Percentiles rank a stretch among this genome's conserved stretches.
These are phyloP conservation scores for Napeogenes sylphis DNA, from an alignment of 2,888 invertebrate species.

Conservation along the genomic window DNA sequence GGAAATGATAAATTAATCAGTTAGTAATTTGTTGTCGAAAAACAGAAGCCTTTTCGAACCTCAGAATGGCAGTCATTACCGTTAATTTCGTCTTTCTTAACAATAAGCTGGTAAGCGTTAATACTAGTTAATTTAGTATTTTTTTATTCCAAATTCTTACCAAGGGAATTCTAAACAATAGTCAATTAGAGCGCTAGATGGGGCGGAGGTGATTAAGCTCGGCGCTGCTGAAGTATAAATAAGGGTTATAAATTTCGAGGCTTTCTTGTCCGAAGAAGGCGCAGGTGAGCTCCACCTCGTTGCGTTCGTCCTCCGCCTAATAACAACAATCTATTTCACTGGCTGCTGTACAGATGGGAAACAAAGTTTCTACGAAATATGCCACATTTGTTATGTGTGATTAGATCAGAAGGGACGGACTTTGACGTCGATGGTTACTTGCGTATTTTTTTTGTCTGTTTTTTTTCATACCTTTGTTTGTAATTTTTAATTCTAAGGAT, in stretches of 20 bases:
- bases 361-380: neutral
- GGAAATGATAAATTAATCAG: slow-evolving; percentile 31
- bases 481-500: too few relatives aligned
- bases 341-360: slow-evolving; percentile 6
- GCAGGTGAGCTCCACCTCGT: slow-evolving; percentile 18
- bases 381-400: neutral
- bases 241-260: slow-evolving; percentile 41
- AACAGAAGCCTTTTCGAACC: slow-evolving; percentile 18
- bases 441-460: too few relatives aligned
- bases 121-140: slow-evolving; percentile 29
- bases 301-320: slow-evolving; percentile 7
- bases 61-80: slow-evolving; percentile 22
- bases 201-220: slow-evolving; percentile 42
- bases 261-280: slow-evolving; percentile 13
- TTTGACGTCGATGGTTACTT: neutral
- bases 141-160: slow-evolving; percentile 11
- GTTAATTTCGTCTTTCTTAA: slow-evolving; percentile 17
- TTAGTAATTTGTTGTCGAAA: slow-evolving; percentile 28
- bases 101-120: slow-evolving; percentile 15
- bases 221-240: slow-evolving; percentile 40
- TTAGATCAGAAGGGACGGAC: neutral
- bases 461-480: too few relatives aligned
- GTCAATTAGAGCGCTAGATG: slow-evolving; percentile 46
- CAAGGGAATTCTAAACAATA: slow-evolving; percentile 39
- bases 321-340: slow-evolving; percentile 13